Percentiles rank a stretch among this genome's conserved stretches.
phyloP scores from a whole-genome alignment of 1,140 invertebrate genomes.

The Drosophila santomea region DNA sequence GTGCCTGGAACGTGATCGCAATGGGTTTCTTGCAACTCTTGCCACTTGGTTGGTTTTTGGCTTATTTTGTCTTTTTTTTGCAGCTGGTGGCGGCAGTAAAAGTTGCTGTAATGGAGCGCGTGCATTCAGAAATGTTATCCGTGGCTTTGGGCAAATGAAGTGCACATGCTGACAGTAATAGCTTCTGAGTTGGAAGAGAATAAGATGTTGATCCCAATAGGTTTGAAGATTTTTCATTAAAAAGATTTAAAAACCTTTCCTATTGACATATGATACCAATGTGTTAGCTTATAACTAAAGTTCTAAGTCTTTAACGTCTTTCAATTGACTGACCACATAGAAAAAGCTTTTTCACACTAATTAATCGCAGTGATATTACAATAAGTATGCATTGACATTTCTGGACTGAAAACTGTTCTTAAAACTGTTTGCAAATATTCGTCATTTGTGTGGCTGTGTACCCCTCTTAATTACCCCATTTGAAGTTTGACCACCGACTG shows the following conservation, averaged over 20 bases:
- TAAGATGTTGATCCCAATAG: neutral
- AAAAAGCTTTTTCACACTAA: no score
- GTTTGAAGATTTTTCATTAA: no score
- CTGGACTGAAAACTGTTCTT: no score
- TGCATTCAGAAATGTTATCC: slow-evolving; percentile 22
- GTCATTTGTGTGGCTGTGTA: no score
- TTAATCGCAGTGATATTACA: no score
- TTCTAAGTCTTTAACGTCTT: no score
- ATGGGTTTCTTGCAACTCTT: slow-evolving; percentile 16
- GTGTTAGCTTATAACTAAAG: no score
- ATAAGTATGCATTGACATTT: no score
- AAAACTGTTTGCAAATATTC: no score
- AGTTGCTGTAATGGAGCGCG: slow-evolving; percentile 23
- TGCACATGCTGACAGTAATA: slow-evolving; percentile 13
- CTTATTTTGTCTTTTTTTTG: neutral
- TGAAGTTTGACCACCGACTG: neutral
- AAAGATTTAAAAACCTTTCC: no score
- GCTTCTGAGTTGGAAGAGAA: neutral
- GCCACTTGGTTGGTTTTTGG: neutral
- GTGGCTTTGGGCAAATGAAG: slow-evolving; percentile 15
- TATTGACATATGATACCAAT: no score
- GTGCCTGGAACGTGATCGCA: slow-evolving; percentile 66
- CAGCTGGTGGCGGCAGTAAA: slow-evolving; percentile 31
- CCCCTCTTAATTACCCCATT: slow-evolving; percentile 3
- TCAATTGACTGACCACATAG: no score